These are phyloP conservation scores for Drosophila suzukii DNA, from an alignment of 1,140 invertebrate species.

Conservation along the genomic window DNA sequence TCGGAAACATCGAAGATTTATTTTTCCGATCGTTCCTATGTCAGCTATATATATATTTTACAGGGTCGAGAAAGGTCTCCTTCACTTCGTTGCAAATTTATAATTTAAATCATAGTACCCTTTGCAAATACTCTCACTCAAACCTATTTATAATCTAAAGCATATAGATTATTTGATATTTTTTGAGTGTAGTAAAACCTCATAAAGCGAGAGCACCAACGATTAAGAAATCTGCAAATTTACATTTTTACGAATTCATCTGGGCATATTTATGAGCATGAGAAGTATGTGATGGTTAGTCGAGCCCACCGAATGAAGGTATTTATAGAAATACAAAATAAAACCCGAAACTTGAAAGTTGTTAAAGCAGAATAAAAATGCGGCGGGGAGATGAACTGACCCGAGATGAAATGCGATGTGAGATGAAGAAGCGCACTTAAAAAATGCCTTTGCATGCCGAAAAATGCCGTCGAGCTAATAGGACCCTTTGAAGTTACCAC, in stretches of 20 bases:
- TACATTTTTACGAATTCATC: conserved; percentile 19
- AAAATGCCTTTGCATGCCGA: conserved; percentile 74
- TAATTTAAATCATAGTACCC: too few relatives aligned
- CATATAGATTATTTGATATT: background rate
- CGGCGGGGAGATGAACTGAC: conserved; percentile 9
- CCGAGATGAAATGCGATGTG: conserved; percentile 20
- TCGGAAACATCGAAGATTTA: too few relatives aligned
- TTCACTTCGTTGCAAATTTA: too few relatives aligned
- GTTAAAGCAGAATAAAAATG: conserved; percentile 27
- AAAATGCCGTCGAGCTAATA: conserved; percentile 75
- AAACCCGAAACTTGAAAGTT: conserved; percentile 28
- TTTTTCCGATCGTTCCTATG: too few relatives aligned
- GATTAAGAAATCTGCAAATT: conserved; percentile 40
- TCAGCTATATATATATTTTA: too few relatives aligned
- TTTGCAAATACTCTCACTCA: too few relatives aligned
- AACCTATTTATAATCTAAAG: too few relatives aligned
- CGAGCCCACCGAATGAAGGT: conserved; percentile 4
- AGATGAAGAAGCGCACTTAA: conserved; percentile 47
- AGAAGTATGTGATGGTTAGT: conserved; percentile 24
- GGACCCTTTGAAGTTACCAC: conserved; percentile 64
- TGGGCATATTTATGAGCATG: conserved; percentile 24
- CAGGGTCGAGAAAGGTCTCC: too few relatives aligned
- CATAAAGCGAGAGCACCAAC: background rate
- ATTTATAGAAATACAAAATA: conserved; percentile 1
- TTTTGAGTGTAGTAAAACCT: background rate